Percentiles rank a stretch among this genome's conserved stretches.
phyloP scores from a whole-genome alignment of 2,888 invertebrate species.

The Epistrophe eligans region DNA sequence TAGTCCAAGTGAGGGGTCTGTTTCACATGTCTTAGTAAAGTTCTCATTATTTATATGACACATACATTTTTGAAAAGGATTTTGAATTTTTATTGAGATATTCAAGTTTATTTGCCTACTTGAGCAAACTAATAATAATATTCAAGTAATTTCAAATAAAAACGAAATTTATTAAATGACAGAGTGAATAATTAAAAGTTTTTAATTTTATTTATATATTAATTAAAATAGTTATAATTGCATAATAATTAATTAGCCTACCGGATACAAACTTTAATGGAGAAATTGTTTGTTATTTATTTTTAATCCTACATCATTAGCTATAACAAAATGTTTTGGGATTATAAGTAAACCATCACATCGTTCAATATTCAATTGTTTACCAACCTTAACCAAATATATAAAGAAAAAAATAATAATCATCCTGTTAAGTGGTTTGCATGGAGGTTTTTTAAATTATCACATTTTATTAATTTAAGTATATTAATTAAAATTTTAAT shows the following conservation, averaged over 20 bases:
- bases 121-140: background rate
- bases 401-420: background rate
- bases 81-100: too few species aligned
- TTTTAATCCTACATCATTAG: conserved; percentile 32
- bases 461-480: conserved; percentile 55
- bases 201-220: background rate
- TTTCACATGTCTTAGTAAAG: too few species aligned
- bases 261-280: conserved; percentile 19
- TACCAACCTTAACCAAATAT: conserved; percentile 13
- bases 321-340: background rate
- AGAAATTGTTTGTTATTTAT: conserved; percentile 41
- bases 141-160: background rate
- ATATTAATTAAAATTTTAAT: conserved; percentile 47
- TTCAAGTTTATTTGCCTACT: too few species aligned
- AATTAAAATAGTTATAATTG: conserved; percentile 34
- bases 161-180: background rate
- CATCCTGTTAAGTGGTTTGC: background rate
- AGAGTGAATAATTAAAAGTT: background rate
- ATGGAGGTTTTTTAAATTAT: conserved; percentile 10
- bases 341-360: conserved; percentile 3
- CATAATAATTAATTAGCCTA: conserved; percentile 36
- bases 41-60: too few species aligned
- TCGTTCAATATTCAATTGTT: conserved; percentile 36
- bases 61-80: too few species aligned
- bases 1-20: too few species aligned